Evolutionary conservation across 2,888 invertebrate species (phyloP).

Genomic region (Andrena bicolor): DNA sequence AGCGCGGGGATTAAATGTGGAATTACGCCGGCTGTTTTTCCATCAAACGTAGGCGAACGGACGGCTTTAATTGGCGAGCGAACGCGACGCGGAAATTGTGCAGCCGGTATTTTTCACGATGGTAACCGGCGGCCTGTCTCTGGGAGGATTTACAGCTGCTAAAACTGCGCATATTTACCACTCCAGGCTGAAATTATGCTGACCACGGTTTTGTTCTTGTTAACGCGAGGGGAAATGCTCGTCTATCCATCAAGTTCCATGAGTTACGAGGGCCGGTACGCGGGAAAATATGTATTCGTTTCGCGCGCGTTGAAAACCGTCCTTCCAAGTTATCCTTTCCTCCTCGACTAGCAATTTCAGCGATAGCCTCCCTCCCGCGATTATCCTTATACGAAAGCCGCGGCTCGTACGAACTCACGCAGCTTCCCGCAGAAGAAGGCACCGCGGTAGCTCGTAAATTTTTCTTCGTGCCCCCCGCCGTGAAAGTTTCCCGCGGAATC

Average conservation of each 20-base stretch:
- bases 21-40: not conserved
- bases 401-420: not conserved
- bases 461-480: conserved; percentile 28
- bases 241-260: conserved; percentile 54
- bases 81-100: conserved; percentile 28
- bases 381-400: conserved; percentile 20
- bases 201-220: conserved; percentile 54
- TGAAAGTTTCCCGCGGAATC: conserved; percentile 33
- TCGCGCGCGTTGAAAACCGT: conserved; percentile 24
- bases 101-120: conserved; percentile 25
- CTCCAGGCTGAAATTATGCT: conserved; percentile 50
- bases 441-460: conserved; percentile 31
- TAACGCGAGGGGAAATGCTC: conserved; percentile 34
- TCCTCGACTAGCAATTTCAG: conserved; percentile 2
- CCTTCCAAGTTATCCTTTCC: not conserved
- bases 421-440: not conserved
- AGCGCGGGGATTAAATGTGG: not conserved
- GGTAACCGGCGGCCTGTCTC: not conserved
- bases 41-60: conserved; percentile 12
- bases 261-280: conserved; percentile 44
- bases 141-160: conserved; percentile 48
- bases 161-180: conserved; percentile 55
- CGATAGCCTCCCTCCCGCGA: not conserved
- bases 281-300: conserved; percentile 54
- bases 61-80: conserved; percentile 17